These are phyloP conservation scores for Sphenodon punctatus DNA, from an alignment of 2,797 vertebrate species.

Conservation along the genomic window DNA sequence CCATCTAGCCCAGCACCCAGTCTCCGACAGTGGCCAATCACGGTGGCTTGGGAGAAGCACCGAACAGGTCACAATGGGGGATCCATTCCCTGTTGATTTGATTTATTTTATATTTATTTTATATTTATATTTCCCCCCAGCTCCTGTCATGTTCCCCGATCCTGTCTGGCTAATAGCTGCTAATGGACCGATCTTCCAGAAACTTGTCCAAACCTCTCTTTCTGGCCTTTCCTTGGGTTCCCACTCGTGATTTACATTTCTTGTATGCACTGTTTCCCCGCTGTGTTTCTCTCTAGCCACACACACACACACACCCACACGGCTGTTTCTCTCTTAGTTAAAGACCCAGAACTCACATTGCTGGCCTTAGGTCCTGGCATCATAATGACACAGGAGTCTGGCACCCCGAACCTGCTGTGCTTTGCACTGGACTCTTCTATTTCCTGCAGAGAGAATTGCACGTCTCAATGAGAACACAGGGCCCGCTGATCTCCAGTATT, in stretches of 20 bases:
- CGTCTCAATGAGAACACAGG: neutral
- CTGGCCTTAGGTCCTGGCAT: slow-evolving; percentile 54
- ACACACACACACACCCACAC: too few species aligned
- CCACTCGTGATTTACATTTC: neutral
- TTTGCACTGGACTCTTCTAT: slow-evolving; percentile 40
- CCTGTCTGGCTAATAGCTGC: too few species aligned
- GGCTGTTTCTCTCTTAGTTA: neutral
- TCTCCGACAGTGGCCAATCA: too few species aligned
- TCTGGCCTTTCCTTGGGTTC: neutral
- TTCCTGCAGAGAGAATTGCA: slow-evolving; percentile 54
- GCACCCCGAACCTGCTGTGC: neutral
- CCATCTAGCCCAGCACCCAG: too few species aligned
- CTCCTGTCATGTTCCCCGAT: too few species aligned
- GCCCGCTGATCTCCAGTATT: neutral
- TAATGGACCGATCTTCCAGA: too few species aligned
- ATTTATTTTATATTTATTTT: too few species aligned
- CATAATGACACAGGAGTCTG: slow-evolving; percentile 18
- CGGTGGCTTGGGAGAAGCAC: too few species aligned
- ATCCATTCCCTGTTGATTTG: too few species aligned
- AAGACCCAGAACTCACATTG: slow-evolving; percentile 42
- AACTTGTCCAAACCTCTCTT: too few species aligned
- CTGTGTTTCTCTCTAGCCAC: neutral
- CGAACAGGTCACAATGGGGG: too few species aligned
- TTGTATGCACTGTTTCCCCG: neutral
- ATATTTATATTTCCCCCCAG: too few species aligned